Base-by-base conservation (phyloP, 2,797 vertebrate genomes). In the Mallotus villosus region DNA sequence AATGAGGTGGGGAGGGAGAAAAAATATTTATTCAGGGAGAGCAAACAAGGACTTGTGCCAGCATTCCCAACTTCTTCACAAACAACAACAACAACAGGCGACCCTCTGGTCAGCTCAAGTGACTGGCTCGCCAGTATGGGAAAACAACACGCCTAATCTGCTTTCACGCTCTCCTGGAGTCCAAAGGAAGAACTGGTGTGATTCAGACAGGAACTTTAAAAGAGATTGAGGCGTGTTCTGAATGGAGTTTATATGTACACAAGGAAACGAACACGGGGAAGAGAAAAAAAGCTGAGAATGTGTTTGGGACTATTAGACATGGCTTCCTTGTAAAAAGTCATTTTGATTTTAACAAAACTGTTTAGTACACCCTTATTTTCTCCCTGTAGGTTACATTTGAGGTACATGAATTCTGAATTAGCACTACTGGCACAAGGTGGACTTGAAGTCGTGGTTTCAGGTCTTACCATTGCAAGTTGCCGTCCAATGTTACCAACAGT, bases 401-500 rank as follows among this genome's bases (percentile, higher is more conserved):
- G 3, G 12, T 46, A 55, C 16, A 55, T 55, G 19, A 46, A 46
- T 12, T 46, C 12, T 46, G 41, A 6, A 46, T 46, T 46, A 0
- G 41, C 3, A 12, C 11, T 46, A 14, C 41, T 46, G 9, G 12
- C 41, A 46, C 41, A 46, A 46, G 41, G 14, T 46, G 41, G 41
- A 46, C 9, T 12, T 46, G 9, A 46, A 46, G 41, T 46, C 2
- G 2, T 46, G 11, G 41, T 46, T 46, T 32, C 24, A 32, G 55
- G 66, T 85, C 90, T 93, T 92, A 99, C 98, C 97, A 99, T 98
- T 25, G 98, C 98, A 67, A 99, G 92, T 78, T 99, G 97, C 2
- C 98, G 93, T 78, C 98, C 97, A 62, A 99, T 98, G 92, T 99
- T 99, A 63, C 98, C 98, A 75, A 99, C 96, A 0, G 98, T 99